Conservation (phyloP, 1,140 invertebrate genomes). For the Cydia splendana region DNA sequence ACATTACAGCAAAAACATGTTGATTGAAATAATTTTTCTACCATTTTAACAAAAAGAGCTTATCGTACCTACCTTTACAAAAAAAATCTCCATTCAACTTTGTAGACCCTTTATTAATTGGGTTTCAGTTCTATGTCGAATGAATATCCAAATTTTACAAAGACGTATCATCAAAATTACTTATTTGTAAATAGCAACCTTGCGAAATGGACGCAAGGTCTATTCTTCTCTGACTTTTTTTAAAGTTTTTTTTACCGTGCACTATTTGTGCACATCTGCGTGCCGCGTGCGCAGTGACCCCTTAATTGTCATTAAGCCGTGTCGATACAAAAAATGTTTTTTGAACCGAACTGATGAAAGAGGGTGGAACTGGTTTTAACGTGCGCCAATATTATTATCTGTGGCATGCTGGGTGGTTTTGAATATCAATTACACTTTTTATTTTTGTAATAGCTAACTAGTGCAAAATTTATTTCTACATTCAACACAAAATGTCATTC, state of each 20-base stretch:
- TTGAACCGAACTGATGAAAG: conserved; percentile 9
- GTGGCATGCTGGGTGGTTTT: neutral
- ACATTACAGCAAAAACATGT: conserved; percentile 6
- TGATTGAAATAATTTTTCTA: conserved; percentile 33
- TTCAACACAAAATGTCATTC: neutral
- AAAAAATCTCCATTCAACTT: conserved; percentile 10
- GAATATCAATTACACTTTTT: neutral
- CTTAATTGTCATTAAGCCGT: conserved; percentile 35
- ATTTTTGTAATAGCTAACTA: neutral
- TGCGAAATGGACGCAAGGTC: neutral
- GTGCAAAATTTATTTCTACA: neutral
- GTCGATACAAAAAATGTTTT: neutral
- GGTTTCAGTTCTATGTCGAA: neutral
- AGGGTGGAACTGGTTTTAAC: conserved; percentile 21
- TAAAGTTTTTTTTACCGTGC: neutral
- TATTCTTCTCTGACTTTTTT: neutral
- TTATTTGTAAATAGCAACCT: neutral
- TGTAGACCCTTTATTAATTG: conserved; percentile 24
- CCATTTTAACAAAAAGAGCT: conserved; percentile 11
- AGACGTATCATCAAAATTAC: neutral
- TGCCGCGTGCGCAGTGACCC: conserved; percentile 50
- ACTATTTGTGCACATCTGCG: conserved; percentile 52
- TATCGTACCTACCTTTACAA: conserved; percentile 2
- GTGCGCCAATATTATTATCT: conserved; percentile 9
- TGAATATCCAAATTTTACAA: neutral